These are phyloP conservation scores for Volucella inflata DNA, from an alignment of 2,888 invertebrate species.

Conservation along the genomic window DNA sequence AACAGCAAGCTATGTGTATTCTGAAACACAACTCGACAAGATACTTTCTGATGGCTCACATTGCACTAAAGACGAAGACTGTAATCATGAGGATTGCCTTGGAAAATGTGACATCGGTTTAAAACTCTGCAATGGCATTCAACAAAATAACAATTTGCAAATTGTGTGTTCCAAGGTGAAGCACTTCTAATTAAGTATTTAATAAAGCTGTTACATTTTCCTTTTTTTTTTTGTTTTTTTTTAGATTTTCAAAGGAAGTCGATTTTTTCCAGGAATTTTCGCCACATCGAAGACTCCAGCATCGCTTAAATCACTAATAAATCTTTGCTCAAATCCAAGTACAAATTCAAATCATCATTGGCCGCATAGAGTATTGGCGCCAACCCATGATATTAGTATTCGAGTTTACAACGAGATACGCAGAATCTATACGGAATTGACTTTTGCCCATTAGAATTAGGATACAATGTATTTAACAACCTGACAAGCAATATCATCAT, in stretches of 20 bases:
- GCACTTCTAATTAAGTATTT: neutral
- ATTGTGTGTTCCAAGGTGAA: constrained; percentile 80
- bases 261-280: constrained; percentile 81
- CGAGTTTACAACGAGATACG: constrained; percentile 82
- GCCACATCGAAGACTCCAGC: constrained; percentile 79
- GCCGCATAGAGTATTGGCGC: constrained; percentile 79
- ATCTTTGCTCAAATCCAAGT: constrained; percentile 81
- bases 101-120: constrained; percentile 80
- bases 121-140: constrained; percentile 79
- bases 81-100: constrained; percentile 80
- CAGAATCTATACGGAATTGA: constrained; percentile 79
- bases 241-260: constrained; percentile 80
- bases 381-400: constrained; percentile 80
- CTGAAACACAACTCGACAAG: constrained; percentile 82
- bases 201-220: neutral
- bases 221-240: constrained; percentile 43
- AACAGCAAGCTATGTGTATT: constrained; percentile 80
- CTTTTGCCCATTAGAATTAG: constrained; percentile 63
- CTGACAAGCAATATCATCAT: constrained; percentile 45
- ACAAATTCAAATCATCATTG: constrained; percentile 78
- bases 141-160: constrained; percentile 83
- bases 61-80: constrained; percentile 80
- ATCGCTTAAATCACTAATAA: constrained; percentile 79
- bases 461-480: neutral
- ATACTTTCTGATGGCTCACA: constrained; percentile 79